Conservation (phyloP, 2,888 invertebrate species). For the Tubulanus polymorphus region DNA sequence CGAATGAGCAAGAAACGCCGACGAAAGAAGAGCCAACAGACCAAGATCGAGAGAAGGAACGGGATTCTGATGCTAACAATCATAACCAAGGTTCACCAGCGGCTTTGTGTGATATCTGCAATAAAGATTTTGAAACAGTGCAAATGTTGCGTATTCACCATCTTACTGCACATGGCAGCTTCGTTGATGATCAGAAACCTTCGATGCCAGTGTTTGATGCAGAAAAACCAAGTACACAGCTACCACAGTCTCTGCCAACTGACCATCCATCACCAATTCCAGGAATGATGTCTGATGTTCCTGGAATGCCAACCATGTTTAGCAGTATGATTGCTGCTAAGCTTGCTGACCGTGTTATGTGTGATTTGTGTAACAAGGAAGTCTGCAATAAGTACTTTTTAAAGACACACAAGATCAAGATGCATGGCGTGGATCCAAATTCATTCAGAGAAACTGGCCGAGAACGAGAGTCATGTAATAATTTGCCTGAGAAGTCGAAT, state of each 20-base stretch:
- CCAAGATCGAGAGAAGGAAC: neutral
- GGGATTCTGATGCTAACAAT: neutral
- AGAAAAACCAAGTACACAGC: neutral
- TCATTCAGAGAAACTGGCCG: neutral
- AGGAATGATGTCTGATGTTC: neutral
- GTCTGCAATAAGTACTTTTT: conserved; percentile 99
- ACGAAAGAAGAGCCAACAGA: neutral
- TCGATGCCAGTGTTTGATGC: conserved; percentile 6
- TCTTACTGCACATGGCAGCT: conserved; percentile 37
- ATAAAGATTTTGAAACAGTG: conserved; percentile 86
- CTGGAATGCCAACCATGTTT: conserved; percentile 38
- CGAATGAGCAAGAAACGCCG: neutral
- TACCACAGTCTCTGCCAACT: neutral
- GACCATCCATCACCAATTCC: conserved; percentile 1
- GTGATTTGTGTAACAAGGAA: conserved; percentile 97
- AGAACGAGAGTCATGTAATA: no score
- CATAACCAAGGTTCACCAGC: neutral
- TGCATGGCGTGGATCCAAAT: conserved; percentile 63
- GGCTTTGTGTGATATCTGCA: conserved; percentile 37
- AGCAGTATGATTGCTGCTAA: conserved; percentile 52
- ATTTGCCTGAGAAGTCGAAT: no score
- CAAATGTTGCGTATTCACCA: conserved; percentile 58
- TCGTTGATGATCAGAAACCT: conserved; percentile 5
- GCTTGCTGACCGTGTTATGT: conserved; percentile 56
- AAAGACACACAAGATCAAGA: conserved; percentile 98